Conservation (phyloP, 2,888 invertebrate species). For the Orgyia antiqua region DNA sequence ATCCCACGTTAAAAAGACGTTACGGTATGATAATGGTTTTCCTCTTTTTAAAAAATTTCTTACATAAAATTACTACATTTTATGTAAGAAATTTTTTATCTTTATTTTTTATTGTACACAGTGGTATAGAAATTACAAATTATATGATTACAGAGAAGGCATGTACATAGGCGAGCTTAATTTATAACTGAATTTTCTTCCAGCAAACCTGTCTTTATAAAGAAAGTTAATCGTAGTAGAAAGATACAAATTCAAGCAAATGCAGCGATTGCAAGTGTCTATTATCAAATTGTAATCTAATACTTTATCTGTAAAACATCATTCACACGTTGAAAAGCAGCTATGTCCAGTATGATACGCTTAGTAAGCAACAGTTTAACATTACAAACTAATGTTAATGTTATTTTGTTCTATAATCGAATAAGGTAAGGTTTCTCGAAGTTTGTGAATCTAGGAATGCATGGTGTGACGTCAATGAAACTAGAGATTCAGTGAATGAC, state of each 20-base stretch:
- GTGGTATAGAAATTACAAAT: too few species aligned
- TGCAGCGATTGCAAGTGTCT: background rate
- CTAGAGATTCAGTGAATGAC: too few species aligned
- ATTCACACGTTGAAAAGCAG: slow-evolving; percentile 3
- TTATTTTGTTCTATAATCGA: background rate
- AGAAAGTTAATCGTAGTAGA: background rate
- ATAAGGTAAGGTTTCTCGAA: background rate
- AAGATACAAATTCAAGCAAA: background rate
- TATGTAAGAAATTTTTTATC: background rate
- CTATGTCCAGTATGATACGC: slow-evolving; percentile 1
- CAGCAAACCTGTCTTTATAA: too few species aligned
- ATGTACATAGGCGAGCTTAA: too few species aligned
- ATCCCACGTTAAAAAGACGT: too few species aligned
- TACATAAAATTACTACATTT: too few species aligned
- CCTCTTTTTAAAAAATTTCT: too few species aligned
- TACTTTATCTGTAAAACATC: slow-evolving; percentile 8
- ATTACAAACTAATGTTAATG: slow-evolving; percentile 6
- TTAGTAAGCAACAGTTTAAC: slow-evolving; percentile 7
- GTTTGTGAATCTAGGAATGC: too few species aligned
- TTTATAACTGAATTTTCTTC: too few species aligned
- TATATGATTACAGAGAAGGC: too few species aligned
- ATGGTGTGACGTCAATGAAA: too few species aligned
- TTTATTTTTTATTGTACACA: background rate
- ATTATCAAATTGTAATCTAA: slow-evolving; percentile 10
- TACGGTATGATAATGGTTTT: too few species aligned